Evolutionary conservation across 2,888 invertebrate genomes (phyloP), one percentile per base, ranked within the genome.

Genomic region (Drosophila emarginata): DNA sequence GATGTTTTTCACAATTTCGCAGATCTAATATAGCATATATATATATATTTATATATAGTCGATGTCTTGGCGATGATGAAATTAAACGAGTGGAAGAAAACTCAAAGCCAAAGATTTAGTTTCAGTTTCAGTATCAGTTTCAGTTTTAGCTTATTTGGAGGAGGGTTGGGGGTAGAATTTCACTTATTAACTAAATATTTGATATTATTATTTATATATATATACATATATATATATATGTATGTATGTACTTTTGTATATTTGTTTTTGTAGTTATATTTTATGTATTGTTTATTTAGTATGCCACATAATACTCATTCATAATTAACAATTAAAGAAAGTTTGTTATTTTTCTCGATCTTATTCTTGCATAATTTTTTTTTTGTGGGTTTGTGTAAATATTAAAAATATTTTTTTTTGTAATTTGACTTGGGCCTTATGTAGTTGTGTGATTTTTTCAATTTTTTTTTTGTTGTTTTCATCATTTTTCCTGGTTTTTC

Each of bases 341-440:
- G 39, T 39, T 72, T 28, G 28, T 15, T 63, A 23, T 37, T 18
- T n/a, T 37, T 39, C 26, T 73, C 69, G 71, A 77, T 74, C 77
- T 77, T 52, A 56, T 72, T 64, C 21, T 61, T 57, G 14, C 15
- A 61, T 64, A 54, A 37, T 63, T 28, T 62, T 61, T 40, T 54
- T 23, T 77, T 59, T 63, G 64, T 63, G 66, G 56, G 61, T 85
- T 32, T 54, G 79, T 80, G 85, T 81, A 81, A 68, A 85, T 79
- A 65, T 77, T 85, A 85, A 82, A 82, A 82, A 87, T 77, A 85
- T 61, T 84, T 40, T 45, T 23, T 40, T 15, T 18, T 72, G 59
- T 81, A 82, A 82, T 82, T 82, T 82, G 81, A 82, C 81, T 70
- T 87, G 87, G 66, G 75, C 45, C 45, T 32, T 32, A 2, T 32